phyloP scores from a whole-genome alignment of 1,140 invertebrate species.

The Calycopis cecrops region DNA sequence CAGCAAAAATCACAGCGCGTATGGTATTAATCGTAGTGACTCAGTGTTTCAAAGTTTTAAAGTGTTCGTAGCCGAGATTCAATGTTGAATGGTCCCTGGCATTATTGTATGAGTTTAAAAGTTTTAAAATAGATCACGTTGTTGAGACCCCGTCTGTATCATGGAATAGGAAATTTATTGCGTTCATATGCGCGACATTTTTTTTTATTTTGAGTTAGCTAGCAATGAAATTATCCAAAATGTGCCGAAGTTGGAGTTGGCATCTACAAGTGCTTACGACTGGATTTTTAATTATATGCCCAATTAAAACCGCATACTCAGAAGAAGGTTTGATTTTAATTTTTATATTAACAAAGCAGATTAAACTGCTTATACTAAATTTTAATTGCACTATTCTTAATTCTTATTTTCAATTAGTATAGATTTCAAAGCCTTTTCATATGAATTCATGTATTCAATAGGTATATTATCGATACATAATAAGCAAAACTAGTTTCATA shows the following conservation, averaged over 20 bases:
- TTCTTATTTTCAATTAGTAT: conserved; percentile 27
- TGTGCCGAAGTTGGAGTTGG: conserved; percentile 33
- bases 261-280: conserved; percentile 30
- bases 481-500: too few species aligned
- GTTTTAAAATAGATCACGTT: conserved; percentile 41
- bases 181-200: conserved; percentile 17
- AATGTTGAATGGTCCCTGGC: conserved; percentile 35
- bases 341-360: conserved; percentile 22
- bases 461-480: too few species aligned
- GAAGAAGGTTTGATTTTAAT: conserved; percentile 48
- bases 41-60: conserved; percentile 55
- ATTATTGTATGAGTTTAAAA: conserved; percentile 25
- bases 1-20: conserved; percentile 37
- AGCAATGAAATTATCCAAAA: conserved; percentile 28
- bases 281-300: conserved; percentile 24
- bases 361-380: neutral
- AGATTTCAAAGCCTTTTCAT: conserved; percentile 36
- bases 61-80: conserved; percentile 53
- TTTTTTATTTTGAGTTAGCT: conserved; percentile 22
- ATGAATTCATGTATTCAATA: too few species aligned
- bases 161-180: conserved; percentile 27
- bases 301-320: neutral
- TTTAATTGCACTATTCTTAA: neutral
- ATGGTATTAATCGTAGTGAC: conserved; percentile 47
- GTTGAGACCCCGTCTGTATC: conserved; percentile 23